Percentiles rank a stretch among this genome's conserved stretches.
These are phyloP conservation scores for Acanthornis magna DNA, from an alignment of 2,797 vertebrate species.

Conservation along the genomic window DNA sequence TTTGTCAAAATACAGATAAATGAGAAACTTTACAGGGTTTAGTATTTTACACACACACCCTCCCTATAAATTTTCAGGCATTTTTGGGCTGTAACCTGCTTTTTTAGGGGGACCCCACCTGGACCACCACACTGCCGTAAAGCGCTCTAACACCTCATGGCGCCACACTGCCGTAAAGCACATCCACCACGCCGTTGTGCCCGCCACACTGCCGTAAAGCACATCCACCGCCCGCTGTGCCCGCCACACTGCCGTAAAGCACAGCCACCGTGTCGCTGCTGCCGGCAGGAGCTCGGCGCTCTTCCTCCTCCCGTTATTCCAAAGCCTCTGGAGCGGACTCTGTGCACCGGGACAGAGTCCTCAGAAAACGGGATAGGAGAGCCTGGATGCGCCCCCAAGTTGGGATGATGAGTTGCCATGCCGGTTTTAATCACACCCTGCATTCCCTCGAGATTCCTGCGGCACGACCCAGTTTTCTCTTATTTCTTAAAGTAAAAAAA, in stretches of 20 bases:
- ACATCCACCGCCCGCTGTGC: no score
- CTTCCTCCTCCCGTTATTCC: not conserved
- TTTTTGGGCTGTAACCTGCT: not conserved
- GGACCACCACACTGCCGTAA: not conserved
- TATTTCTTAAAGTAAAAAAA: not conserved
- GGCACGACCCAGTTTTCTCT: not conserved
- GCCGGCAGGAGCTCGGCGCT: not conserved
- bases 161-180: not conserved
- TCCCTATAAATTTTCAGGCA: not conserved
- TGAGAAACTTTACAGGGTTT: not conserved
- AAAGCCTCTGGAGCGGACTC: not conserved
- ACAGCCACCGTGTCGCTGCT: not conserved
- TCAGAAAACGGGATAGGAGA: not conserved
- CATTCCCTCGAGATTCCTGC: not conserved
- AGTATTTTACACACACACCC: not conserved
- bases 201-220: not conserved
- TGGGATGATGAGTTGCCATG: not conserved
- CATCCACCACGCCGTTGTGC: not conserved
- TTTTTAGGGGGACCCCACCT: no score
- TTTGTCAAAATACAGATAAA: not conserved
- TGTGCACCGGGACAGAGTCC: not conserved
- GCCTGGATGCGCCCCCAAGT: not conserved
- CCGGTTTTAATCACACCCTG: not conserved
- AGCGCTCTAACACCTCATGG: not conserved
- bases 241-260: not conserved